Percentiles rank a stretch among this genome's conserved stretches.
These are phyloP conservation scores for Gallinago undulata DNA, from an alignment of 2,113 vertebrate species.

Conservation along the genomic window DNA sequence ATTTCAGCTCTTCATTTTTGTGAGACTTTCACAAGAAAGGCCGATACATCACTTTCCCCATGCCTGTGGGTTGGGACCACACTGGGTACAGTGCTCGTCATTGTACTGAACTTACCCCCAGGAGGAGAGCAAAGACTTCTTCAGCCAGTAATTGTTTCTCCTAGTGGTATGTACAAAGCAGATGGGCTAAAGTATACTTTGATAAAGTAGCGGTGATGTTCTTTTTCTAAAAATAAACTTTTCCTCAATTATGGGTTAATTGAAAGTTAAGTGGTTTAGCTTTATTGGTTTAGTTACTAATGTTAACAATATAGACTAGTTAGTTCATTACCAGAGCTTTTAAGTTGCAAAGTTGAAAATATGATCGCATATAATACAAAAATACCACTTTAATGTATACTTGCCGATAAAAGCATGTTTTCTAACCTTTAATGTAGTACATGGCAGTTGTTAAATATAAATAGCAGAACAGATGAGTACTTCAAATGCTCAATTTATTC, in stretches of 20 bases:
- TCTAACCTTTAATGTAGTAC: neutral
- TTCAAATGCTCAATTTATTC: neutral
- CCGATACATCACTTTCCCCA: conserved; percentile 83
- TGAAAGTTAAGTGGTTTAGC: neutral
- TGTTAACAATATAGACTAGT: neutral
- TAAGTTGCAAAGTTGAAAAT: neutral
- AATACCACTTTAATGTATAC: neutral
- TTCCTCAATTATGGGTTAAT: neutral
- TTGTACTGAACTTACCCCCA: conserved; percentile 89
- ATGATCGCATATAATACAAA: neutral
- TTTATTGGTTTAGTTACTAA: neutral
- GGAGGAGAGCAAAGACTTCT: conserved; percentile 93
- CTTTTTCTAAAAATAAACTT: neutral
- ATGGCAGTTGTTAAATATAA: neutral
- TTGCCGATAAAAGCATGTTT: neutral
- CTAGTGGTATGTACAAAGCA: conserved; percentile 84
- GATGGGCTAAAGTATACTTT: neutral
- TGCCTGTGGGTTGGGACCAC: conserved; percentile 95
- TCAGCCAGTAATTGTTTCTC: conserved; percentile 93
- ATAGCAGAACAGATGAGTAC: neutral
- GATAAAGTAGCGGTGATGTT: neutral
- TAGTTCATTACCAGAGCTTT: neutral
- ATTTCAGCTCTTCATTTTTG: conserved; percentile 93
- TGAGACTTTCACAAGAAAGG: conserved; percentile 90
- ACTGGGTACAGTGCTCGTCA: conserved; percentile 88